These are phyloP conservation scores for Galago senegalensis DNA, from an alignment of 2,797 vertebrate genomes.

Conservation along the genomic window DNA sequence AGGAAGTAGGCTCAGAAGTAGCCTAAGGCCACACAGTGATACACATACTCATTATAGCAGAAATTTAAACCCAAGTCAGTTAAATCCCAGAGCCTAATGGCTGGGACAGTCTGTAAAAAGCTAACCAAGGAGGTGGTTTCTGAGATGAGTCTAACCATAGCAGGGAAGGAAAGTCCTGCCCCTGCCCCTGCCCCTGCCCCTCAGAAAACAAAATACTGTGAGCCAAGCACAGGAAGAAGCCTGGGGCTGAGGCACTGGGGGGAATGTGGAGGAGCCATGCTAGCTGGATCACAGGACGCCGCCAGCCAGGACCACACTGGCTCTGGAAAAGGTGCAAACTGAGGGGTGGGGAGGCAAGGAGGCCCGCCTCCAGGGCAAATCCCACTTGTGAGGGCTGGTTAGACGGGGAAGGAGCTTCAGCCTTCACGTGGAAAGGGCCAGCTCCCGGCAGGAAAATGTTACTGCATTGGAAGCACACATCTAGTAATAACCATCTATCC, in stretches of 20 bases:
- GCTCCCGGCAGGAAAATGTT: not conserved
- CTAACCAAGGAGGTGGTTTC: not conserved
- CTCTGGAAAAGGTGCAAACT: not conserved
- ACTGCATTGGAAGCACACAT: not conserved
- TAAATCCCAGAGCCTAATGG: not conserved
- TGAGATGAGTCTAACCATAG: not conserved
- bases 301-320: not conserved
- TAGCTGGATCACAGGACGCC: not conserved
- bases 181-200: accelerated
- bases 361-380: not conserved
- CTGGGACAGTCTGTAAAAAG: not conserved
- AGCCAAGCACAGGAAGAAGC: not conserved
- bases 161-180: not conserved
- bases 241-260: not conserved
- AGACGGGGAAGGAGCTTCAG: not conserved
- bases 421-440: not conserved
- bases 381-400: not conserved
- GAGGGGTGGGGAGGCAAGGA: accelerated
- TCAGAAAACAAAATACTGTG: not conserved
- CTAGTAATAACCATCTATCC: not conserved
- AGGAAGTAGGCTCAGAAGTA: conserved; percentile 13
- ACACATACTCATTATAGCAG: not conserved
- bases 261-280: not conserved
- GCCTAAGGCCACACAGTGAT: not conserved
- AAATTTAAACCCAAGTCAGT: not conserved